Evolutionary conservation across 2,113 vertebrate species (phyloP).

Genomic region (Neotragus pygmaeus): DNA sequence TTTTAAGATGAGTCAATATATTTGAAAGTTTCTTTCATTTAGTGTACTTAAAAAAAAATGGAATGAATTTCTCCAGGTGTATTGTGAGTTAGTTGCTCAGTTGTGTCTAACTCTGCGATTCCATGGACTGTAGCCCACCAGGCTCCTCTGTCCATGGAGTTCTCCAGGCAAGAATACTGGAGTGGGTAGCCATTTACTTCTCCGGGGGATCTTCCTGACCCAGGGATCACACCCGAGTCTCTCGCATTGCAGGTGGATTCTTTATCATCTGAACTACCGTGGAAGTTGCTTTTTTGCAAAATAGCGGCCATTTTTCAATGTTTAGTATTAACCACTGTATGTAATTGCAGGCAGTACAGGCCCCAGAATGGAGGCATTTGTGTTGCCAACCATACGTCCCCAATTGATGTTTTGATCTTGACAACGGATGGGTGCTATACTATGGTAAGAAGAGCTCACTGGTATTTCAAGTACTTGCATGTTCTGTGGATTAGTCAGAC

Average conservation of each 20-base stretch:
- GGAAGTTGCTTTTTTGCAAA: not conserved
- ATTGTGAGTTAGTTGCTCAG: too few species aligned
- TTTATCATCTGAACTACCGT: not conserved
- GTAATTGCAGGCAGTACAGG: conserved; percentile 87
- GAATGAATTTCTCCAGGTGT: too few species aligned
- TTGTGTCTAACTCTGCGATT: too few species aligned
- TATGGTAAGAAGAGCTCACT: conserved; percentile 85
- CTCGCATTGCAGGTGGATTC: not conserved
- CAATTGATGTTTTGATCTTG: conserved; percentile 94
- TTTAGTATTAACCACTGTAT: not conserved
- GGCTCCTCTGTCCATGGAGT: too few species aligned
- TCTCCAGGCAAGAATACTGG: too few species aligned
- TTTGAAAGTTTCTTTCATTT: too few species aligned
- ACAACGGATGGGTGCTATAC: conserved; percentile 96
- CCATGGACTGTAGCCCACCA: too few species aligned
- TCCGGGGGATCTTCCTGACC: not conserved
- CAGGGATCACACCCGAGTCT: not conserved
- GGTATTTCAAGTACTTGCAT: not conserved
- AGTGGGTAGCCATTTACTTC: too few species aligned
- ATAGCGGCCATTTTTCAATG: not conserved
- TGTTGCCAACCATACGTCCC: conserved; percentile 97
- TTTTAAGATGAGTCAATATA: too few species aligned
- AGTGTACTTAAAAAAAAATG: too few species aligned
- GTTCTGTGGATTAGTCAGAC: not conserved
- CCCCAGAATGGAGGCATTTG: conserved; percentile 96